Evolutionary conservation across 2,113 vertebrate species (phyloP), one percentile per base, ranked within the genome.

Genomic region (Porphyrio hochstetteri): DNA sequence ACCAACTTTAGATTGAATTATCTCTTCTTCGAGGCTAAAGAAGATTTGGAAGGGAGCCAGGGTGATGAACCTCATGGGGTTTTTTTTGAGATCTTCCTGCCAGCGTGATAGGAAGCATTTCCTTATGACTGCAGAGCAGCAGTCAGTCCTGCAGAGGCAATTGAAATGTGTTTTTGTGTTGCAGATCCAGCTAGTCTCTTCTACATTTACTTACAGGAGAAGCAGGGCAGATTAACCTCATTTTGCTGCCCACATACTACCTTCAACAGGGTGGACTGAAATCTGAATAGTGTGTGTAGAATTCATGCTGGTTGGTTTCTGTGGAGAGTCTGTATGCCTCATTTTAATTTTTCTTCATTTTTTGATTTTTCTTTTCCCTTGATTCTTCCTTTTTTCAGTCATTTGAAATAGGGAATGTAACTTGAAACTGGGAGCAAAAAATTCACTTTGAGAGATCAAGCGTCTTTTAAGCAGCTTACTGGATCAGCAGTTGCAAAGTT

Each of bases 401-500:
- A 44, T 82, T 97, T 94, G 64, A 95, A 96, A 90, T 84, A 77
- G 76, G 80, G 78, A 88, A 61, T 95, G 75, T 90, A 94, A 94
- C 94, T 96, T 91, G 88, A 95, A 95, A 96, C 88, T 96, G 69
- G 92, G 95, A 93, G 92, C 94, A 97, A 97, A 96, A 97, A 95
- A 94, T 70, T 94, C 88, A 80, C 94, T 97, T 94, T 96, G 91
- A 94, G 96, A 97, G 96, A 97, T 96, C 97, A 97, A 96, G 96
- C 92, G 94, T 82, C 95, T 93, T 94, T 94, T 95, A 97, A 97
- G 96, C 92, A 7, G 96, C 94, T 97, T 97, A 97, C 79, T 94
- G 96, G 96, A 97, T 97, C 96, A 97, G 97, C 96, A 95, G 76
- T 95, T 86, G 88, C 92, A 92, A 97, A 97, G 93, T 97, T 97